Percentiles rank a stretch among this genome's conserved stretches.
These are phyloP conservation scores for Apostichopus californicus DNA, from an alignment of 35 echinoderm and acorn worm genomes.

Conservation along the genomic window DNA sequence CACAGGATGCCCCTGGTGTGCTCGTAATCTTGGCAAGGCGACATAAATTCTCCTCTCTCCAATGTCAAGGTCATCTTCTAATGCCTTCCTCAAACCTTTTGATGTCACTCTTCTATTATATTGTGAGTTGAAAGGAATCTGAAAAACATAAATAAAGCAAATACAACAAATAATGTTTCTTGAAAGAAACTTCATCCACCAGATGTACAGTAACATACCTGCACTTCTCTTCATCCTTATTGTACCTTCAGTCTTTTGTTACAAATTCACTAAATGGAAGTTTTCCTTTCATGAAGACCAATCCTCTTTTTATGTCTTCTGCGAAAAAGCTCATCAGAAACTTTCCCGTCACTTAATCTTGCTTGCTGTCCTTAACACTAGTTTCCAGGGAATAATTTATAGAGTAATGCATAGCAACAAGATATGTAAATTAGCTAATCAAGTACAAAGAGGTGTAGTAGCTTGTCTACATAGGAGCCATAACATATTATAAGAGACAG, in stretches of 20 bases:
- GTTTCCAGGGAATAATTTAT: too few relatives aligned
- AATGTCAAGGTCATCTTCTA: slow-evolving; percentile 8
- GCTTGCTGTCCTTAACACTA: too few relatives aligned
- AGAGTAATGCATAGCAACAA: too few relatives aligned
- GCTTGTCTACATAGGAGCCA: too few relatives aligned
- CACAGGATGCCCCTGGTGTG: slow-evolving; percentile 29
- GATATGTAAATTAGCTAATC: too few relatives aligned
- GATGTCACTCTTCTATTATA: slow-evolving; percentile 40
- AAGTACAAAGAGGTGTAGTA: too few relatives aligned
- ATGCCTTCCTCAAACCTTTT: slow-evolving; percentile 23
- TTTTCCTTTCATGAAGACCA: not conserved
- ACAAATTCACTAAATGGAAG: not conserved
- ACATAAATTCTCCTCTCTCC: slow-evolving; percentile 52
- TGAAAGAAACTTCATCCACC: not conserved
- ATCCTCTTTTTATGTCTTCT: too few relatives aligned
- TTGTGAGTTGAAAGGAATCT: slow-evolving; percentile 40
- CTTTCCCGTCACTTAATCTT: too few relatives aligned
- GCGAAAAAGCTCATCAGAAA: too few relatives aligned
- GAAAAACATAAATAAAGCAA: not conserved
- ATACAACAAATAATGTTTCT: not conserved
- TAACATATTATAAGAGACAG: too few relatives aligned
- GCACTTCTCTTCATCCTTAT: too few relatives aligned
- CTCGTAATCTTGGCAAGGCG: slow-evolving; percentile 17
- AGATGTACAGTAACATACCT: too few relatives aligned
- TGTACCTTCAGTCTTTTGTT: not conserved